These are phyloP conservation scores for Phaonia tiefii DNA, from an alignment of 2,888 invertebrate species.

Conservation along the genomic window DNA sequence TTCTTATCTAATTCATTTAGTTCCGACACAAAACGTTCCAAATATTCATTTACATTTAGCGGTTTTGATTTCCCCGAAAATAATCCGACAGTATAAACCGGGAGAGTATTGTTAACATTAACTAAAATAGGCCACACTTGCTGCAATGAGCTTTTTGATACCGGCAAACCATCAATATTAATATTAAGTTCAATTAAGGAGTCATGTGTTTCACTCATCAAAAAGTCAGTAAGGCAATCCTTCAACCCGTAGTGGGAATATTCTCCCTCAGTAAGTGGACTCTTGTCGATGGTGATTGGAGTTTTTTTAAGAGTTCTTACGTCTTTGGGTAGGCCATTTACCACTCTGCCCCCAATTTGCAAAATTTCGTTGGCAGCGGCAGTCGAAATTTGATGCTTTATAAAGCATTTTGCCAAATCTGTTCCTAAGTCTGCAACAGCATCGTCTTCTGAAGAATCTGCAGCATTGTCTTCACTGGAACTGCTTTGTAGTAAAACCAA, in stretches of 20 bases:
- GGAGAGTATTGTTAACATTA: conserved; percentile 11
- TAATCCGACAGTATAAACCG: too few relatives aligned
- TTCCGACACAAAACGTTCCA: conserved; percentile 32
- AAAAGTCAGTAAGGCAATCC: conserved; percentile 28
- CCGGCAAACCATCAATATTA: conserved; percentile 35
- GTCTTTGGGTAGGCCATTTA: conserved; percentile 7
- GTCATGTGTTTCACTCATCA: not conserved
- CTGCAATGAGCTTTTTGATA: conserved; percentile 30
- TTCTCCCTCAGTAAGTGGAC: not conserved
- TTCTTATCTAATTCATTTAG: not conserved
- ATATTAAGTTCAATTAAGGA: conserved; percentile 18
- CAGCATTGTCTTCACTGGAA: conserved; percentile 8
- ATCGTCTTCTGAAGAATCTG: not conserved
- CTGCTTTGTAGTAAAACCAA: conserved; percentile 4
- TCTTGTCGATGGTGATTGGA: not conserved
- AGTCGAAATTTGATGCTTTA: too few relatives aligned
- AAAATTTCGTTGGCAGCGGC: conserved; percentile 4
- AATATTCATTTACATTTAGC: conserved; percentile 7
- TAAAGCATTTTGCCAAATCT: too few relatives aligned
- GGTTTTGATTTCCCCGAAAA: conserved; percentile 18
- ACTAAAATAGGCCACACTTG: conserved; percentile 37
- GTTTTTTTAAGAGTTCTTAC: not conserved
- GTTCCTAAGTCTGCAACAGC: not conserved
- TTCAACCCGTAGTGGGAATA: too few relatives aligned
- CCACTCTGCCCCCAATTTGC: not conserved